Percentiles rank a stretch among this genome's conserved stretches.
phyloP scores from a whole-genome alignment of 2,888 invertebrate species.

The Metopia argyrocephala region DNA sequence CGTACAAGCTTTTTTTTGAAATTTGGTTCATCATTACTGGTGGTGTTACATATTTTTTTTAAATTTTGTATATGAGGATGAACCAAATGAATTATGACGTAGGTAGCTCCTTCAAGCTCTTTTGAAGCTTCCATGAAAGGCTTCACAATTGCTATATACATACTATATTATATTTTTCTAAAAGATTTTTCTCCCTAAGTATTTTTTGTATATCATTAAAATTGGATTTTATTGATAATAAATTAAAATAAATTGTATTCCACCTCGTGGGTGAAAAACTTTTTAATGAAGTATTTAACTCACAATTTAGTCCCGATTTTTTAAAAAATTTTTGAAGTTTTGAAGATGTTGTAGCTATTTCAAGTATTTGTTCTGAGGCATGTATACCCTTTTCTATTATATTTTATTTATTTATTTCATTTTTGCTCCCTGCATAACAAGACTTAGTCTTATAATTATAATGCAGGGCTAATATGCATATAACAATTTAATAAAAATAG shows the following conservation, averaged over 20 bases:
- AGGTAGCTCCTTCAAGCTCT: conserved; percentile 36
- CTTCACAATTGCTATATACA: conserved; percentile 14
- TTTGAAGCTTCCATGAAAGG: conserved; percentile 51
- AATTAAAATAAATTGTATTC: background rate
- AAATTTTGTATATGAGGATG: conserved; percentile 38
- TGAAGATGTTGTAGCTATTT: too few relatives aligned
- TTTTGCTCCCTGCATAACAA: too few relatives aligned
- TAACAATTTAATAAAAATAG: too few relatives aligned
- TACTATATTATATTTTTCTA: conserved; percentile 31
- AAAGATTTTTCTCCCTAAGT: conserved; percentile 20
- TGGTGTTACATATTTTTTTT: conserved; percentile 39
- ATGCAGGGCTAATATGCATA: too few relatives aligned
- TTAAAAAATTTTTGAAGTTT: conserved; percentile 11
- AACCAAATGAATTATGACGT: conserved; percentile 38
- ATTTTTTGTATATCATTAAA: too few relatives aligned
- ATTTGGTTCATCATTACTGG: too few relatives aligned
- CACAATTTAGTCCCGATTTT: conserved; percentile 1
- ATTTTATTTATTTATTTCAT: too few relatives aligned
- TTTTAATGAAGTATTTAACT: conserved; percentile 4
- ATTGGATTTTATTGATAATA: too few relatives aligned
- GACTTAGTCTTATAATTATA: too few relatives aligned
- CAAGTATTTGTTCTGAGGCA: too few relatives aligned
- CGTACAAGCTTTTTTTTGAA: conserved; percentile 35
- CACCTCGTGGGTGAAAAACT: background rate
- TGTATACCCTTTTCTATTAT: too few relatives aligned